Evolutionary conservation across 2,113 vertebrate species (phyloP), one percentile per base, ranked within the genome.

Genomic region (Acrocephalus arundinaceus): DNA sequence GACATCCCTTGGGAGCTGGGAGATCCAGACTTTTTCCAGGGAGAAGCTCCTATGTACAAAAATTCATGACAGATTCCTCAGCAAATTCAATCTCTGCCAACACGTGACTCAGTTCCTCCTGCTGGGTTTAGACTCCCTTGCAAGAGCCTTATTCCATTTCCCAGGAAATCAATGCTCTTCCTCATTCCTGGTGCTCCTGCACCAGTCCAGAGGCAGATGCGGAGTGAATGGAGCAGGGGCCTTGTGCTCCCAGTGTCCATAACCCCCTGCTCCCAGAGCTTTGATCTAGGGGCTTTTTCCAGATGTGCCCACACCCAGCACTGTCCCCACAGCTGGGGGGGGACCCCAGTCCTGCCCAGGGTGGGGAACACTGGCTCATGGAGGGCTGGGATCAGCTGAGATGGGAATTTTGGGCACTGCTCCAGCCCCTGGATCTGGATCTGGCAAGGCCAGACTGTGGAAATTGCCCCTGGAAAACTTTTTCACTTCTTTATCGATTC

Each of bases 231-330:
- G 59, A 33, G 57, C 37, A 48, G 46, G 15, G 48, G 51, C 62
- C 22, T 37, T 10, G 4, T 4, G 14, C 24, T 66, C 19, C 61
- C 4, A 0, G 20, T 15, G 41, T 55, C 55, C 0, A 0, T 27
- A 65, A 43, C 12, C 9, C 9, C 9, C 25, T 43, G 25, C 14
- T 48, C 21, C 30, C 55, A 46, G 54, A 23, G 20, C 6, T 51
- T 31, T 45, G 28, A 4, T 30, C 24, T 78, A 7, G 39, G 39
- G 27, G 9, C 3, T 6, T 43, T 45, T 48, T 22, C 46, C 66
- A 71, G 55, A 33, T 37, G 17, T n/a, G 37, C 35, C 22, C 39
- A 18, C 61, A 41, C 28, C 13, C n/a, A 28, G 10, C 24, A 39
- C 13, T 49, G 28, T 4, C 15, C 70, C 48, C 16, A 23, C 24